Evolutionary conservation across 2,113 vertebrate genomes (phyloP).

Genomic region (Sebastes schlegelii): DNA sequence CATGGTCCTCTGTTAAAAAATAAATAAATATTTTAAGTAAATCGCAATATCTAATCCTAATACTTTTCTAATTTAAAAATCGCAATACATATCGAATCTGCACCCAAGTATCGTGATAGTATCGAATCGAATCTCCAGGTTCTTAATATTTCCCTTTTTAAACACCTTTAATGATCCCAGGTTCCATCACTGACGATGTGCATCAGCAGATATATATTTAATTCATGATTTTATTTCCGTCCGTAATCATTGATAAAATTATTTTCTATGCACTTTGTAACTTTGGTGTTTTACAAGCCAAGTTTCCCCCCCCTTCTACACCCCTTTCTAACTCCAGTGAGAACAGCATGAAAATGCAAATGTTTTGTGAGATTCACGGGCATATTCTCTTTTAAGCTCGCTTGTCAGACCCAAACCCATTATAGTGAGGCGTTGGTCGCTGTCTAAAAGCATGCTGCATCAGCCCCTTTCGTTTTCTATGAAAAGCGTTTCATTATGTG

Average conservation of each 20-base stretch:
- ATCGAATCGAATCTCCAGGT: background rate
- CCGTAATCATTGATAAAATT: background rate
- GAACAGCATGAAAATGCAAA: slow-evolving; percentile 1
- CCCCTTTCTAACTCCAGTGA: background rate
- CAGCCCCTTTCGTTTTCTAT: slow-evolving; percentile 51
- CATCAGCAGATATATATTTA: too few species aligned
- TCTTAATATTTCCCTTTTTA: background rate
- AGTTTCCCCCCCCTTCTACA: background rate
- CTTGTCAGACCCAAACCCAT: slow-evolving; percentile 37
- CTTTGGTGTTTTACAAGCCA: background rate
- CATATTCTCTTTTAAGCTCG: slow-evolving; percentile 18
- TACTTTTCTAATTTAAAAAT: too few species aligned
- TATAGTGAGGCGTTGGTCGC: slow-evolving; percentile 14
- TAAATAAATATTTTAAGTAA: too few species aligned
- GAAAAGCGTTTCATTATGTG: slow-evolving; percentile 47
- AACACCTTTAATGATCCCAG: background rate
- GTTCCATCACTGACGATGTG: too few species aligned
- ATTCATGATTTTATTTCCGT: background rate
- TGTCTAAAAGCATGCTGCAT: slow-evolving; percentile 36
- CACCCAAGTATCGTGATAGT: too few species aligned
- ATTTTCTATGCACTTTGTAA: background rate
- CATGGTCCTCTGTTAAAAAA: too few species aligned
- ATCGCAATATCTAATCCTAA: too few species aligned
- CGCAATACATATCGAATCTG: too few species aligned
- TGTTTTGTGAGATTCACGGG: slow-evolving; percentile 11